Evolutionary conservation across 37 sponge, comb jelly and placozoan genomes (phyloP).

Genomic region (Lycopodina hypogea): DNA sequence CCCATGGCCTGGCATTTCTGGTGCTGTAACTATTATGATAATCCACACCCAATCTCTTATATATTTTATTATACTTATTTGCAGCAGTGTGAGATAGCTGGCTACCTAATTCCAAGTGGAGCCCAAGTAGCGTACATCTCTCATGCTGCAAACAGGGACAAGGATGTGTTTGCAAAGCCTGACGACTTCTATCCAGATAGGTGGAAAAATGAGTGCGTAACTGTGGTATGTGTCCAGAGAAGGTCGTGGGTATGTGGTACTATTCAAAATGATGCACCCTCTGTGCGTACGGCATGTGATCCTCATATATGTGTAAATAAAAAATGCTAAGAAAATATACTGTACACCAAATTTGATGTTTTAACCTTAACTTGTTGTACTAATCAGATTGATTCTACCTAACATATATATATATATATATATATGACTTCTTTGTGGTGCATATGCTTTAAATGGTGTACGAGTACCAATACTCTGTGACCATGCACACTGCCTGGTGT

Average conservation of each 20-base stretch:
- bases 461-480: neutral
- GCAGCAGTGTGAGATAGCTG: constrained; percentile 62
- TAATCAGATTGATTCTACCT: no score
- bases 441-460: no score
- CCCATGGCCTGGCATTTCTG: no score
- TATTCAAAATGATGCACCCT: neutral
- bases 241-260: neutral
- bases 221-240: neutral
- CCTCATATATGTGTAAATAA: no score
- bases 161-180: constrained; percentile 62
- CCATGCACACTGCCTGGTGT: neutral
- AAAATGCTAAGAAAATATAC: no score
- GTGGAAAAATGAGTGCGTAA: constrained; percentile 68
- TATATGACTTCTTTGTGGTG: no score
- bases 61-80: neutral
- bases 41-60: neutral
- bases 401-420: no score
- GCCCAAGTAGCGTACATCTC: constrained; percentile 52
- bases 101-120: constrained; percentile 72
- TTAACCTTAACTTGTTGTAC: no score
- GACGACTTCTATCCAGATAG: constrained; percentile 75
- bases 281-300: neutral
- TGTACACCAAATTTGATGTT: no score
- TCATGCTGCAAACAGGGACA: constrained; percentile 71
- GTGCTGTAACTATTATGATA: neutral